A percentile compares a stretch with the other conserved stretches of the same genome.
Conservation (phyloP, 2,113 vertebrate species). For the Nipponia nippon region DNA sequence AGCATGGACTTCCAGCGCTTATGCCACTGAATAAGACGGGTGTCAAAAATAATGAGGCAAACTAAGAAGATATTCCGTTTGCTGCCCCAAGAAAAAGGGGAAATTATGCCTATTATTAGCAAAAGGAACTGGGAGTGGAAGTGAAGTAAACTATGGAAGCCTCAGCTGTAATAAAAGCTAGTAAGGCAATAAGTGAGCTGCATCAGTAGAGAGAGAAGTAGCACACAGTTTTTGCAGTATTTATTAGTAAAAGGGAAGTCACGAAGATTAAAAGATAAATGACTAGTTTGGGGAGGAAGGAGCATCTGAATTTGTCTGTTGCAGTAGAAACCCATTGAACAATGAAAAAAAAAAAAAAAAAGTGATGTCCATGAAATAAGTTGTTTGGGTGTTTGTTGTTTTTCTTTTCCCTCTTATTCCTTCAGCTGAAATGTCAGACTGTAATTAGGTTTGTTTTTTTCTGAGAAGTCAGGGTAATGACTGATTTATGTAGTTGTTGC, state of each 20-base stretch:
- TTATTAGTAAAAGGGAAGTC: background rate
- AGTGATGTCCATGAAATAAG: background rate
- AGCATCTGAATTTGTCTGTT: background rate
- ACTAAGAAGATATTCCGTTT: background rate
- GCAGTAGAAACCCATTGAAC: background rate
- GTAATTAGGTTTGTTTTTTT: background rate
- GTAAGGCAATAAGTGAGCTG: background rate
- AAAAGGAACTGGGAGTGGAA: background rate
- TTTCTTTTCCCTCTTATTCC: background rate
- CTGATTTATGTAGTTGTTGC: background rate
- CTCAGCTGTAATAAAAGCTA: background rate
- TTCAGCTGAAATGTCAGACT: background rate
- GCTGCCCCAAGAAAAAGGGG: background rate
- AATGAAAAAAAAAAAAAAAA: background rate
- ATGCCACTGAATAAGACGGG: background rate
- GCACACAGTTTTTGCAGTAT: background rate
- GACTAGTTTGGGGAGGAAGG: background rate
- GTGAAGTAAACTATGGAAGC: background rate
- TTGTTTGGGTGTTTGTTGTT: background rate
- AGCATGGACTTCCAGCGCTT: background rate
- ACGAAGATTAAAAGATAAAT: background rate
- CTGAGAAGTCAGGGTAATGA: background rate
- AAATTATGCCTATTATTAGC: background rate
- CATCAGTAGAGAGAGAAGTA: background rate
- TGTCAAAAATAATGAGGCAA: slow-evolving; percentile 56